Percentiles rank a stretch among this genome's conserved stretches.
These are phyloP conservation scores for Hypolimnas misippus DNA, from an alignment of 2,888 invertebrate species.

Conservation along the genomic window DNA sequence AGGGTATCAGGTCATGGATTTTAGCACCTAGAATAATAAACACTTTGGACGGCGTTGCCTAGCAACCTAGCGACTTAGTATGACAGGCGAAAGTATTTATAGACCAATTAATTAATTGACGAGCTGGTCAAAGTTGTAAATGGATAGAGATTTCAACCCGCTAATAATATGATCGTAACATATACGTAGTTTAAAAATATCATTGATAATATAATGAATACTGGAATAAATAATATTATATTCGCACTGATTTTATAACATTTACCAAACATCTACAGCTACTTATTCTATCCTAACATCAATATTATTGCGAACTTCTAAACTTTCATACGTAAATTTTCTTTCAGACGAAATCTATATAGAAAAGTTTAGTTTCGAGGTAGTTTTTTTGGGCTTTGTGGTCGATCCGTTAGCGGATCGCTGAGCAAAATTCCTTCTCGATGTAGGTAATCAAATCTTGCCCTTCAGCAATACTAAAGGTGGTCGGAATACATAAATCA, in stretches of 20 bases:
- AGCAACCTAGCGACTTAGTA: too few species aligned
- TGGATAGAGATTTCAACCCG: too few species aligned
- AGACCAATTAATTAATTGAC: too few species aligned
- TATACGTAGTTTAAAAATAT: too few species aligned
- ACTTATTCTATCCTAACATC: background rate
- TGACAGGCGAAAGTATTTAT: too few species aligned
- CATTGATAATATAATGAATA: too few species aligned
- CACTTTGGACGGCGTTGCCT: too few species aligned
- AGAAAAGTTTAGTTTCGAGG: conserved; percentile 23
- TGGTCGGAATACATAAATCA: conserved; percentile 79
- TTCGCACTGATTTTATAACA: background rate
- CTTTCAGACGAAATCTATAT: conserved; percentile 9
- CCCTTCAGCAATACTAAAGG: conserved; percentile 66
- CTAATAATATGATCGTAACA: too few species aligned
- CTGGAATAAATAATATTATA: too few species aligned
- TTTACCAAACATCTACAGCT: background rate
- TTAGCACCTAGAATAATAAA: too few species aligned
- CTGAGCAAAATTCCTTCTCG: conserved; percentile 57
- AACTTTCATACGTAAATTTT: conserved; percentile 4
- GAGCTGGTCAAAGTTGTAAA: too few species aligned
- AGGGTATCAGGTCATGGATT: too few species aligned
- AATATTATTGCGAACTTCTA: background rate
- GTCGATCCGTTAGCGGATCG: conserved; percentile 59
- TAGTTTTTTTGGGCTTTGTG: conserved; percentile 43
- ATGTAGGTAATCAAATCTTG: conserved; percentile 73